Base-by-base conservation (phyloP, 2,888 invertebrate species). In the Apotomis capreana region DNA sequence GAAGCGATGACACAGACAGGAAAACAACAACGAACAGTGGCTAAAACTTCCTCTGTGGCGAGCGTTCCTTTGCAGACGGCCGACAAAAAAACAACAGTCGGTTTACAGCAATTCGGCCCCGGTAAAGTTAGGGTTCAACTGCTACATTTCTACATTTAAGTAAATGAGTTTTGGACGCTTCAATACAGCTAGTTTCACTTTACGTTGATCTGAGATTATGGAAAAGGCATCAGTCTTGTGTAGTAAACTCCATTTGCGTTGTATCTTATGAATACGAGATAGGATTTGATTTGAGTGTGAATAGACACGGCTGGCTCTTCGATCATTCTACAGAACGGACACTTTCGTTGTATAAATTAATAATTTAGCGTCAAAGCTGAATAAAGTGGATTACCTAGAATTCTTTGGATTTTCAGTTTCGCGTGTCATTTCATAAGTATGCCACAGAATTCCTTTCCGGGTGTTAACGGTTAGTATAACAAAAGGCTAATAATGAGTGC, bases 11-110 rank as follows among this genome's bases (percentile, higher is more conserved):
- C 75, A 71, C 75, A 75, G 75, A 78, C 83, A 83, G 85, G 85
- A 85, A 84, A 85, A 81, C 81, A 82, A 83, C 83, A 81, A 81
- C 83, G 81, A 78, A 79, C 80, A 72, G 77, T 70, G 79, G 79
- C 79, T 72, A 78, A 78, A 78, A 78, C 80, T 82, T 84, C 85
- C 83, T 84, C 74, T 77, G 77, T 73, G 69, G 77, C 76, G 76
- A 73, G 70, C 77, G 75, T 78, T 78, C 78, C 81, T 79, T 78
- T 75, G 62, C 68, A 52, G 62, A 58, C 69, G 12, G 37, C 58
- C 62, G 71, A 62, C 71, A 68, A 68, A 72, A 65, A 72, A 71
- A 67, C 26, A 71, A 61, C 55, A 71, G 61, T 51, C 70, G 55
- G 40, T 67, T 67, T 61, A 71, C 70, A 71, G 70, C 74, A 70